Percentiles rank a stretch among this genome's conserved stretches.
Conservation (phyloP, 1,140 invertebrate genomes). For the Drosophila truncata region DNA sequence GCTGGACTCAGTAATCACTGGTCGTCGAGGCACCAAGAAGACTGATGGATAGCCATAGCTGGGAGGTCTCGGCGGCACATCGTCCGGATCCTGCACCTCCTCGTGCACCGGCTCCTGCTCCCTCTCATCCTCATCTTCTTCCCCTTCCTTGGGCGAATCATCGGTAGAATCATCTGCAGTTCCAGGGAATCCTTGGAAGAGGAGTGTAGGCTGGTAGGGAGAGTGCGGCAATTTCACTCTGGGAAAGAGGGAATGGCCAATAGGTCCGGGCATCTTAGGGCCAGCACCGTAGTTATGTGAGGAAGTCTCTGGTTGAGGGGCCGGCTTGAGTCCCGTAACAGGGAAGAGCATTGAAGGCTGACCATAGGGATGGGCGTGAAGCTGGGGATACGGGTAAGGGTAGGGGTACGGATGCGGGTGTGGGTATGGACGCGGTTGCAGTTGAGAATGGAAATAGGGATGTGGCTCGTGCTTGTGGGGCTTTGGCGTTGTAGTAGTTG, state of each 20-base stretch:
- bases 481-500: slow-evolving; percentile 41
- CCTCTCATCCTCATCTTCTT: background rate
- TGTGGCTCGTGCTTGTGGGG: slow-evolving; percentile 30
- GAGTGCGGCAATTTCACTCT: slow-evolving; percentile 36
- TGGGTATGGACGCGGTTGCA: background rate
- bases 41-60: slow-evolving; percentile 49
- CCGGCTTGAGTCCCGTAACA: background rate
- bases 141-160: background rate
- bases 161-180: slow-evolving; percentile 20
- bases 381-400: slow-evolving; percentile 6
- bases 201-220: slow-evolving; percentile 30
- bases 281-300: background rate
- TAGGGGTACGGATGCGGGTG: slow-evolving; percentile 16
- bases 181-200: slow-evolving; percentile 6
- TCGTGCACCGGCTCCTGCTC: background rate
- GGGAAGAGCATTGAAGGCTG: slow-evolving; percentile 12
- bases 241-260: slow-evolving; percentile 24
- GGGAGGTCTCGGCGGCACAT: slow-evolving; percentile 31
- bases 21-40: slow-evolving; percentile 39
- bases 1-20: slow-evolving; percentile 22
- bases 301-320: background rate
- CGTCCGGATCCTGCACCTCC: slow-evolving; percentile 10
- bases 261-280: slow-evolving; percentile 12
- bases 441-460: slow-evolving; percentile 9
- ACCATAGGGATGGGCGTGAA: slow-evolving; percentile 2